phyloP scores from a whole-genome alignment of 2,888 invertebrate species.

The Tanypteryx hageni region DNA sequence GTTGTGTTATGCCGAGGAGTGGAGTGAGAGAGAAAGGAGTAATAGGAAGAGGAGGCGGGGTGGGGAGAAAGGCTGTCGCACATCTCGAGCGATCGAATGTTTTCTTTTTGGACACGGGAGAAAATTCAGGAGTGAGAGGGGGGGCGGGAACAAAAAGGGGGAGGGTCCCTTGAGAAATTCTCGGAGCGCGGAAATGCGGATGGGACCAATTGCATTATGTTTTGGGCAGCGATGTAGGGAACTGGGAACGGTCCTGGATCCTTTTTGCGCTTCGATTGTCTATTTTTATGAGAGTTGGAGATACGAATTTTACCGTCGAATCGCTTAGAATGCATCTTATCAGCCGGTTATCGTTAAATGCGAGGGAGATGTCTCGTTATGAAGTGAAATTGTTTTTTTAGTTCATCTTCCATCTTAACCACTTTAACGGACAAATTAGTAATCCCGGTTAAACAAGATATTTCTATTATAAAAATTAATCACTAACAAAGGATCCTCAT shows the following conservation, averaged over 20 bases:
- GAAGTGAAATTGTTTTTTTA: too few relatives aligned
- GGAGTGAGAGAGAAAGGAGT: neutral
- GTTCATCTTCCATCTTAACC: too few relatives aligned
- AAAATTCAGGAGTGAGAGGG: neutral
- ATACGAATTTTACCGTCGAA: too few relatives aligned
- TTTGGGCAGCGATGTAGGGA: neutral
- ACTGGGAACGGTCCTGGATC: neutral
- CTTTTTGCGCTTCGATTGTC: too few relatives aligned
- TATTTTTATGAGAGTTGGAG: too few relatives aligned
- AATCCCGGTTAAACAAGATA: too few relatives aligned
- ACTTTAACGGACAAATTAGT: too few relatives aligned
- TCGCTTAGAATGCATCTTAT: too few relatives aligned
- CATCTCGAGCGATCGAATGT: conserved; percentile 6
- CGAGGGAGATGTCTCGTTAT: too few relatives aligned
- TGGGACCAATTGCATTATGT: neutral
- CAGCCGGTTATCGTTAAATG: too few relatives aligned
- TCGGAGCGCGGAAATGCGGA: neutral
- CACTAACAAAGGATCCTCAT: too few relatives aligned
- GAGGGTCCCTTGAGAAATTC: neutral
- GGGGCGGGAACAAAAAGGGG: neutral
- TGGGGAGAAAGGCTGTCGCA: neutral
- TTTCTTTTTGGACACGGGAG: neutral
- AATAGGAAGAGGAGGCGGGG: neutral
- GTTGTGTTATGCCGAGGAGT: neutral
- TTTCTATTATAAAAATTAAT: too few relatives aligned